Percentiles rank a stretch among this genome's conserved stretches.
phyloP scores from a whole-genome alignment of 2,888 invertebrate genomes.

The Lithophane socia region DNA sequence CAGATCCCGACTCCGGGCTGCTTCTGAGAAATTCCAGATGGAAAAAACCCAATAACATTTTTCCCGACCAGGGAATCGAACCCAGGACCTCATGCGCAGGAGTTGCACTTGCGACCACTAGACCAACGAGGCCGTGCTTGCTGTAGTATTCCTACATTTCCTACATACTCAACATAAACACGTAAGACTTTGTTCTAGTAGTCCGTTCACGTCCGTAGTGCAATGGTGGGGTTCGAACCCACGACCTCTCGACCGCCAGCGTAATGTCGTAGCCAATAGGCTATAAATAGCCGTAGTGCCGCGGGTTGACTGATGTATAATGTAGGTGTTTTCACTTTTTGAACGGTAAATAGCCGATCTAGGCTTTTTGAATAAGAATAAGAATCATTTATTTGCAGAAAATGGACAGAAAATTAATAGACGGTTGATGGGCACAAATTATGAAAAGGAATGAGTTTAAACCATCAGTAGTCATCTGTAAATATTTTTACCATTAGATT shows the following conservation, averaged over 20 bases:
- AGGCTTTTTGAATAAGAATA: neutral
- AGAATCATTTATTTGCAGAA: neutral
- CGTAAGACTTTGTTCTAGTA: slow-evolving; percentile 15
- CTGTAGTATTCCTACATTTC: neutral
- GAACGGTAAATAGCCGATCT: neutral
- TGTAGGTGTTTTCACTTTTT: slow-evolving; percentile 37
- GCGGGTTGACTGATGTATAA: neutral
- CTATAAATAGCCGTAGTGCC: slow-evolving; percentile 22
- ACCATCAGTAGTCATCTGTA: no score
- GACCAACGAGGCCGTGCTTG: neutral
- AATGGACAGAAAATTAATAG: neutral
- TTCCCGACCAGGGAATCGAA: neutral
- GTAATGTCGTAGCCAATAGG: neutral
- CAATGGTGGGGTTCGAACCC: slow-evolving; percentile 33
- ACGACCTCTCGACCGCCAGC: slow-evolving; percentile 28
- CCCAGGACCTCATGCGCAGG: neutral
- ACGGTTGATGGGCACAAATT: neutral
- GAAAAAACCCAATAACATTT: neutral
- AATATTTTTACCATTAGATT: no score
- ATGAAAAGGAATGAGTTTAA: neutral
- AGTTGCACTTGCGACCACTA: neutral
- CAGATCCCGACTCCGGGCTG: no score
- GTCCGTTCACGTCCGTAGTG: slow-evolving; percentile 16
- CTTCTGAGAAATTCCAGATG: no score
- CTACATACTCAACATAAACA: neutral